phyloP scores from a whole-genome alignment of 1,140 invertebrate genomes.

The Leptinotarsa defecta region DNA sequence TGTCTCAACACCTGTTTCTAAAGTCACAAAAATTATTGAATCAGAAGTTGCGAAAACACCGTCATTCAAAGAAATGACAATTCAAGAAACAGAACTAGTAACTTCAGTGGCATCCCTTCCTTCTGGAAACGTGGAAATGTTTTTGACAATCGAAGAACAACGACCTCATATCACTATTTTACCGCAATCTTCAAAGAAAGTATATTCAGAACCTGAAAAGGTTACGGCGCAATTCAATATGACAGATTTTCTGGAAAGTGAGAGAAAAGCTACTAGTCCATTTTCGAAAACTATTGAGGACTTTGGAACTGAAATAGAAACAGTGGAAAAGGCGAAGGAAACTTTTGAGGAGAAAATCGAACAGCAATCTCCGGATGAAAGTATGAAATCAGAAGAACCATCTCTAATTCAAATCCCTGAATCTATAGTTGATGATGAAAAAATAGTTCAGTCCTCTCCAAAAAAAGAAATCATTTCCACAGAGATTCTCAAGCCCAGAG shows the following conservation, averaged over 20 bases:
- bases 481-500: slow-evolving; percentile 10
- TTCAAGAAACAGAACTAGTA: slow-evolving; percentile 23
- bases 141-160: slow-evolving; percentile 38
- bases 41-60: background rate
- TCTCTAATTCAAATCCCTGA: background rate
- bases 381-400: background rate
- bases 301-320: background rate
- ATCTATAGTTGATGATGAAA: slow-evolving; percentile 25
- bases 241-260: slow-evolving; percentile 37
- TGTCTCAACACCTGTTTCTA: background rate
- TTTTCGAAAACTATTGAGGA: background rate
- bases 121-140: slow-evolving; percentile 36
- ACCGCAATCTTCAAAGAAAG: background rate
- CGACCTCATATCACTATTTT: slow-evolving; percentile 23
- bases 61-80: slow-evolving; percentile 11
- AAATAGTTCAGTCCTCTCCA: slow-evolving; percentile 27
- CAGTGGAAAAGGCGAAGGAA: background rate
- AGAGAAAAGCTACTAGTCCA: slow-evolving; percentile 16
- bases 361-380: background rate
- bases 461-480: background rate
- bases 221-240: background rate
- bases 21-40: background rate
- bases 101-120: slow-evolving; percentile 25
- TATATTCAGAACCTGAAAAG: background rate
- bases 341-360: background rate